Conservation (phyloP, 2,113 vertebrate species). For the Loxodonta africana region DNA sequence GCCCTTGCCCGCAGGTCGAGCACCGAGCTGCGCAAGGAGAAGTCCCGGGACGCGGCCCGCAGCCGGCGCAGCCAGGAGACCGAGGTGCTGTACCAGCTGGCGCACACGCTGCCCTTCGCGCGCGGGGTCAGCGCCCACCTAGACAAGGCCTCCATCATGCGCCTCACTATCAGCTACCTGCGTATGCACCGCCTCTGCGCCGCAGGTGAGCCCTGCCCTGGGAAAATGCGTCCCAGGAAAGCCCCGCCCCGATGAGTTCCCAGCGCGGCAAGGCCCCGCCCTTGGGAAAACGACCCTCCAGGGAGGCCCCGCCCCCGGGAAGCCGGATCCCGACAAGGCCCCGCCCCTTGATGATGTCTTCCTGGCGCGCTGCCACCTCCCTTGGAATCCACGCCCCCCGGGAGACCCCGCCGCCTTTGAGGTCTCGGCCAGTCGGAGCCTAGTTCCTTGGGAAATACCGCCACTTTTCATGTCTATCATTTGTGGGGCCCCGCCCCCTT, state of each 20-base stretch:
- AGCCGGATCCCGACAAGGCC: rapidly evolving
- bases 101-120: constrained; percentile 92
- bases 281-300: rapidly evolving
- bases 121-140: constrained; percentile 92
- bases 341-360: neutral
- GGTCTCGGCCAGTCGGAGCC: neutral
- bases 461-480: neutral
- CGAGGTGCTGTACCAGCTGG: constrained; percentile 94
- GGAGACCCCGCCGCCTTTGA: neutral
- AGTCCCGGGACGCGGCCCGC: constrained; percentile 94
- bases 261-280: neutral
- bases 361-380: neutral
- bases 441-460: neutral
- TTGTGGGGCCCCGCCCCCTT: neutral
- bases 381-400: rapidly evolving
- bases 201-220: constrained; percentile 84
- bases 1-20: constrained; percentile 87
- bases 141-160: constrained; percentile 96
- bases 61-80: constrained; percentile 94
- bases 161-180: constrained; percentile 94
- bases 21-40: constrained; percentile 93
- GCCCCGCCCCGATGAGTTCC: neutral
- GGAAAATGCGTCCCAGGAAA: rapidly evolving
- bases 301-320: neutral
- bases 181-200: constrained; percentile 90